Evolutionary conservation across 2,113 vertebrate species (phyloP), one percentile per base, ranked within the genome.

Genomic region (Brachypodius melanocephalos): DNA sequence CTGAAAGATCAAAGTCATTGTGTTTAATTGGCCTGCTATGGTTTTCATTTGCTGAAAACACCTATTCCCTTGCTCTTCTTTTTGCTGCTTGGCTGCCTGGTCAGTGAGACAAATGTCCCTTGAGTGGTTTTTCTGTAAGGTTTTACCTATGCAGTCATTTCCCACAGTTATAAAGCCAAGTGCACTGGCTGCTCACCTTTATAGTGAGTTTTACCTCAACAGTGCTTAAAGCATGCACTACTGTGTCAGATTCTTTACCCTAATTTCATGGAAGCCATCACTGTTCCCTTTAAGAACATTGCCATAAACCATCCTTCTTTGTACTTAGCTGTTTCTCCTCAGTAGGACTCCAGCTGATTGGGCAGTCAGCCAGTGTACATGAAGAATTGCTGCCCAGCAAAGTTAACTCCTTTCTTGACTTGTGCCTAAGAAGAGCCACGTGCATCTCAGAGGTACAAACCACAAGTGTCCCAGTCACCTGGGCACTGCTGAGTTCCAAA

Each of bases 401-500:
- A 25, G n/a, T 43, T 55, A n/a, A 28, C n/a, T 51, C 52, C 22
- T 65, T 76, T 59, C 36, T 65, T 3, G 4, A 77, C 36, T 24
- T 43, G 15, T 21, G n/a, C 12, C 2, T 20, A 46, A 24, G 57
- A 66, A 32, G 21, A 46, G 34, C 43, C 51, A 48, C 0, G 0
- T 22, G 13, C 26, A 54, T 5, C 24, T 73, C 40, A 17, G 17
- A 49, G 36, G 24, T 43, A 59, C 32, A 55, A 45, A 65, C 5
- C 10, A 10, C 61, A 34, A 19, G 15, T 0, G 1, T 11, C 25
- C 22, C 21, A 4, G 1, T 31, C 17, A 20, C 51, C 24, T 17
- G 28, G 9, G 8, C 43, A n/a, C 26, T 69, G 59, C 45, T 65
- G 17, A 77, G 18, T 8, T 89, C 36, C 16, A 2, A 8, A 29